phyloP scores from a whole-genome alignment of 2,797 vertebrate genomes.

The Pristis pectinata region DNA sequence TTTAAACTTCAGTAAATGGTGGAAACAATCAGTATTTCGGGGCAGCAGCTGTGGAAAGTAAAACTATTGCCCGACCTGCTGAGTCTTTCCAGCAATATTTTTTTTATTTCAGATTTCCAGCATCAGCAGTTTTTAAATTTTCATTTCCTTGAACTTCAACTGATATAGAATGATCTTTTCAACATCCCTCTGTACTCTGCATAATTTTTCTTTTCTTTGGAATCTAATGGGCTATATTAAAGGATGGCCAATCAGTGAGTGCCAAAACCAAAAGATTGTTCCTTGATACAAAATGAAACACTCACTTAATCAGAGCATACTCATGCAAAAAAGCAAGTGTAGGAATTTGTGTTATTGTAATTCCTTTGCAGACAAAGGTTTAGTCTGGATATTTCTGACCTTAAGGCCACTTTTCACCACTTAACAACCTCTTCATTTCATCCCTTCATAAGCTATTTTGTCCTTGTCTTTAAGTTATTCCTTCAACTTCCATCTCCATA shows the following conservation, averaged over 20 bases:
- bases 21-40: too few species aligned
- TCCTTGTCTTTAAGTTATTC: neutral
- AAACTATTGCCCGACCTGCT: too few species aligned
- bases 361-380: neutral
- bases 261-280: neutral
- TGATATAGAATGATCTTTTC: neutral
- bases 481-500: neutral
- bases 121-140: neutral
- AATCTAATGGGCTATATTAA: neutral
- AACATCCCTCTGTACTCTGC: neutral
- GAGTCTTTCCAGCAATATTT: too few species aligned
- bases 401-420: neutral
- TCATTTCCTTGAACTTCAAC: neutral
- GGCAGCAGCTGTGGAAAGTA: too few species aligned
- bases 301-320: neutral
- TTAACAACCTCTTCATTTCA: neutral
- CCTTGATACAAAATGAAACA: neutral
- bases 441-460: neutral
- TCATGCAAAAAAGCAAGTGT: neutral
- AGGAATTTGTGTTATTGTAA: neutral
- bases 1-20: too few species aligned
- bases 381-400: neutral
- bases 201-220: neutral
- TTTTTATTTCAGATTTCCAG: too few species aligned
- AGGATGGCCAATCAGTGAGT: neutral